phyloP scores from a whole-genome alignment of 1,140 invertebrate genomes.

The Platyura marginata region DNA sequence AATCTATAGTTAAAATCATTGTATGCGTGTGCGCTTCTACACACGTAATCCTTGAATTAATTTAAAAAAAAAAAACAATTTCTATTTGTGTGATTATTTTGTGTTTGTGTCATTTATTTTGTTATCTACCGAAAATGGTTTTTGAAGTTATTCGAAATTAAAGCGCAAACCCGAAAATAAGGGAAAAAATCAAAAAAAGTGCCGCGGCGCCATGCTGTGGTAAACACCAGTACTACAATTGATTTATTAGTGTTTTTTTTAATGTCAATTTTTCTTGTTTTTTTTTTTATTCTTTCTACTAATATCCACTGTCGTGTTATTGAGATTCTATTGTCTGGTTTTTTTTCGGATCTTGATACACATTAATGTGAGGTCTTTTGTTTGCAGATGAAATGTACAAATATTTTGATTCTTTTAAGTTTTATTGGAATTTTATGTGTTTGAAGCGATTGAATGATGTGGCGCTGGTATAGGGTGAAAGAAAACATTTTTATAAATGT shows the following conservation, averaged over 20 bases:
- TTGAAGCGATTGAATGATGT: too few species aligned
- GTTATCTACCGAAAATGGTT: neutral
- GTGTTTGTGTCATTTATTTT: neutral
- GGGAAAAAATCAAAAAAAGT: neutral
- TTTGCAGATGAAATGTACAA: too few species aligned
- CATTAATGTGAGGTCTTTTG: too few species aligned
- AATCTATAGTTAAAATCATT: neutral
- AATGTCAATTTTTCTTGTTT: neutral
- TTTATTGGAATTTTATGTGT: too few species aligned
- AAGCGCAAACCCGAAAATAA: neutral
- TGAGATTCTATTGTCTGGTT: too few species aligned
- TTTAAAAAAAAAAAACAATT: too few species aligned
- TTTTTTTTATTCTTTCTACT: too few species aligned
- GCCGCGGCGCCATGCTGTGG: neutral
- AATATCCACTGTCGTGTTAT: too few species aligned
- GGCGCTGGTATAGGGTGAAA: too few species aligned
- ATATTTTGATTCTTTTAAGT: too few species aligned
- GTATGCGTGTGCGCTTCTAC: neutral
- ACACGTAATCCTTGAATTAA: neutral
- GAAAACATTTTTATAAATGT: too few species aligned
- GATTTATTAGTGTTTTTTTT: neutral
- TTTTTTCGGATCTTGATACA: too few species aligned
- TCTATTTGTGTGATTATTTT: neutral
- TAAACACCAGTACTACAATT: neutral
- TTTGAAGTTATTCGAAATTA: neutral